Evolutionary conservation across 2,797 vertebrate genomes (phyloP).

Genomic region (Tangara arthus): DNA sequence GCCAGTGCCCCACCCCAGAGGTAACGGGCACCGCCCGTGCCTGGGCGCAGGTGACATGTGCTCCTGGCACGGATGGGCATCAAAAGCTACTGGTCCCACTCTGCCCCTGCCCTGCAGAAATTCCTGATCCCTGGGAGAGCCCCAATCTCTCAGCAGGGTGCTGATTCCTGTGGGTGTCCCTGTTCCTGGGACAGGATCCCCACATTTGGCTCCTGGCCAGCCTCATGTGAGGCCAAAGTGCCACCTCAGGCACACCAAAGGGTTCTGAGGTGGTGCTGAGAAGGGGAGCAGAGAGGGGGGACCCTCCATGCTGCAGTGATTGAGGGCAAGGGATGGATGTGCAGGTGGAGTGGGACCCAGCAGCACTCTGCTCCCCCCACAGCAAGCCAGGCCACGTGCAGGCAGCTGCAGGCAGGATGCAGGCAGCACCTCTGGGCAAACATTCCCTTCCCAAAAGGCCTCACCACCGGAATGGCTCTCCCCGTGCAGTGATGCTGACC

Average conservation of each 20-base stretch:
- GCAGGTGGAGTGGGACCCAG: background rate
- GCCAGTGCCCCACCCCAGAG: background rate
- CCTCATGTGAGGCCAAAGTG: fast-evolving
- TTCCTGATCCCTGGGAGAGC: background rate
- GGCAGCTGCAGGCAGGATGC: background rate
- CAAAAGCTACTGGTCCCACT: background rate
- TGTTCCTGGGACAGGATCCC: background rate
- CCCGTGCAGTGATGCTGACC: background rate
- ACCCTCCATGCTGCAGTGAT: fast-evolving
- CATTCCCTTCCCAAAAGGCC: background rate
- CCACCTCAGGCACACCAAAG: fast-evolving
- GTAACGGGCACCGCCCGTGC: background rate
- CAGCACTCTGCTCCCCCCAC: fast-evolving
- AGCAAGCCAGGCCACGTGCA: background rate
- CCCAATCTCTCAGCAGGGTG: fast-evolving
- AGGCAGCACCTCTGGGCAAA: background rate
- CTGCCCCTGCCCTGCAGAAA: background rate
- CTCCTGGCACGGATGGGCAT: background rate
- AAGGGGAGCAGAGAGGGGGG: background rate
- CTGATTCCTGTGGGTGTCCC: background rate
- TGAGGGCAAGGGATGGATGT: too few species aligned
- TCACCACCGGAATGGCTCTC: background rate
- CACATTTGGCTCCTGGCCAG: background rate
- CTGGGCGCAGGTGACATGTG: background rate
- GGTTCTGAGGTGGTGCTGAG: fast-evolving